phyloP scores from a whole-genome alignment of 1,140 invertebrate genomes.

The Sarcophaga bullata region DNA sequence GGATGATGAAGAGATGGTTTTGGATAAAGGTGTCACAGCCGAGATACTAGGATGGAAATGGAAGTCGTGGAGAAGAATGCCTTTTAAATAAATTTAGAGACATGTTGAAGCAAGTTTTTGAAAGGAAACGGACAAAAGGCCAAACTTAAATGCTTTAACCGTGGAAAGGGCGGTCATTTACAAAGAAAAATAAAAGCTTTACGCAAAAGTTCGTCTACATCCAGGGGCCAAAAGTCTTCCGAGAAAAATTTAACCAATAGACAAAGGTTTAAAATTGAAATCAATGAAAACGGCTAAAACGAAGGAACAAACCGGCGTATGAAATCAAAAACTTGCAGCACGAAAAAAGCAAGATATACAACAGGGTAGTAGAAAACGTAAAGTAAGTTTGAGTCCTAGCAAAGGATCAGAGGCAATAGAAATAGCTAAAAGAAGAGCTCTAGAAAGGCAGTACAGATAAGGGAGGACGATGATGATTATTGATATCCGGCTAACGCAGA shows the following conservation, averaged over 20 bases:
- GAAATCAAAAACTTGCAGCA: conserved; percentile 44
- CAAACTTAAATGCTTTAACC: too few relatives aligned
- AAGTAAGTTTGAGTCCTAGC: background rate
- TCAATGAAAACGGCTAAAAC: background rate
- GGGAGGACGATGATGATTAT: conserved; percentile 16
- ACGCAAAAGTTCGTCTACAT: too few relatives aligned
- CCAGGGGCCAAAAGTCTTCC: conserved; percentile 45
- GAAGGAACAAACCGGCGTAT: conserved; percentile 39
- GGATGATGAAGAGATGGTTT: too few relatives aligned
- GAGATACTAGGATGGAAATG: too few relatives aligned
- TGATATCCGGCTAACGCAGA: too few relatives aligned
- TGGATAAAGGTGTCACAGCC: too few relatives aligned
- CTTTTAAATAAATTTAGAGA: too few relatives aligned
- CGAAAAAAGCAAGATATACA: background rate
- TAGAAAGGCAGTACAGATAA: conserved; percentile 32
- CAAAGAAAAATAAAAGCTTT: background rate
- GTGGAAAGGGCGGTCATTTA: too few relatives aligned
- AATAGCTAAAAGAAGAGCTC: conserved; percentile 8
- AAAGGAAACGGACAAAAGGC: too few relatives aligned
- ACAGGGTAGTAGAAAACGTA: background rate
- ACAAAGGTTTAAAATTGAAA: conserved; percentile 1
- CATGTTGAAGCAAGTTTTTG: too few relatives aligned
- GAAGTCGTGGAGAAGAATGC: too few relatives aligned
- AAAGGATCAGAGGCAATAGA: background rate
- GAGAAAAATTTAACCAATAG: conserved; percentile 49